Evolutionary conservation across 2,113 vertebrate genomes (phyloP).

Genomic region (Rhinoptilus africanus): DNA sequence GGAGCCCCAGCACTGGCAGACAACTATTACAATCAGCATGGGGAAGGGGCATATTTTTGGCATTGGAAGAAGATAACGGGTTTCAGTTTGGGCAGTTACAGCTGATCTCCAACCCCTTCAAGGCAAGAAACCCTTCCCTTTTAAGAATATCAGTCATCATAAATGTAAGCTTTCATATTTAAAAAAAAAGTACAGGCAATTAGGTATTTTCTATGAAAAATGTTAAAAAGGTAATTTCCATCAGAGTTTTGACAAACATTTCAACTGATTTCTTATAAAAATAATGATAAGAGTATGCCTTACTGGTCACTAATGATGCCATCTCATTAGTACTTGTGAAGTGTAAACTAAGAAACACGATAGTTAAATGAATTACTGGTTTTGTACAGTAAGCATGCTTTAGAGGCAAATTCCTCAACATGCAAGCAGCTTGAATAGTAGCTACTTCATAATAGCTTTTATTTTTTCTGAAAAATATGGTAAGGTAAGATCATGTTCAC

Average conservation of each 20-base stretch:
- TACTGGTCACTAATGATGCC: not conserved
- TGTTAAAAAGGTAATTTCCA: not conserved
- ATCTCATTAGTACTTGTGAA: not conserved
- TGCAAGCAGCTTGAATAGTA: not conserved
- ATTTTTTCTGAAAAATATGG: not conserved
- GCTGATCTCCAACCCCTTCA: not conserved
- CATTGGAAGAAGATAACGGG: not conserved
- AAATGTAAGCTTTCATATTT: not conserved
- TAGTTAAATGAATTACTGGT: not conserved
- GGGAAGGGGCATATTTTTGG: not conserved
- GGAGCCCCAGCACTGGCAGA: not conserved
- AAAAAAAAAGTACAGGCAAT: not conserved
- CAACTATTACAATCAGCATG: not conserved
- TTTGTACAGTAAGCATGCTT: not conserved
- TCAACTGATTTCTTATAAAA: not conserved
- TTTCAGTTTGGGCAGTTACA: not conserved
- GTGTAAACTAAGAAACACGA: not conserved
- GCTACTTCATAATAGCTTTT: not conserved
- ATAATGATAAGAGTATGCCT: not conserved
- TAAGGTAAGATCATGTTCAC: not conserved
- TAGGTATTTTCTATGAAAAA: not conserved
- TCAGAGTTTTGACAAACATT: not conserved
- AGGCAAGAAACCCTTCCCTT: accelerated
- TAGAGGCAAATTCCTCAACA: not conserved
- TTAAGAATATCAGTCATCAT: not conserved